Conservation (phyloP, 2,113 vertebrate genomes). For the Tetraodon nigroviridis region DNA sequence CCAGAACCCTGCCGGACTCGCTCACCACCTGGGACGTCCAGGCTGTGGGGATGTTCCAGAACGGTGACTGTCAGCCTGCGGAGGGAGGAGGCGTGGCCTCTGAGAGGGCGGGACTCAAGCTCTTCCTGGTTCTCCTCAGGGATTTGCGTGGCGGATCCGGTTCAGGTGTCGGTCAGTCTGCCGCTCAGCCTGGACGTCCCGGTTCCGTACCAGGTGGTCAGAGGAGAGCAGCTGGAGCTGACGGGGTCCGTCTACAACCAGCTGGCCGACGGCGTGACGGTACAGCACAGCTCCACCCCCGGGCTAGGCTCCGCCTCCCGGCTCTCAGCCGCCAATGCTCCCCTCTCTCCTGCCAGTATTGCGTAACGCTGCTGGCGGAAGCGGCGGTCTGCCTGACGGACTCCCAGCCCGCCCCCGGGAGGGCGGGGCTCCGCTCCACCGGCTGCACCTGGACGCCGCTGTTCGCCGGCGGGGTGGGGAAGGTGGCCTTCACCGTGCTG, state of each 20-base stretch:
- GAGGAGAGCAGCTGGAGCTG: conserved; percentile 88
- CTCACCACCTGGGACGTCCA: conserved; percentile 90
- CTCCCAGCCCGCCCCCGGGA: conserved; percentile 27
- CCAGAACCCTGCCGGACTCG: conserved; percentile 81
- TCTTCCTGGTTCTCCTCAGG: conserved; percentile 64
- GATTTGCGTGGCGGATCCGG: conserved; percentile 80
- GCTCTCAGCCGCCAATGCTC: not conserved
- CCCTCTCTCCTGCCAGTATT: conserved; percentile 71
- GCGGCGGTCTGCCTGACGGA: conserved; percentile 78
- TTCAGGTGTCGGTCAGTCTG: conserved; percentile 75
- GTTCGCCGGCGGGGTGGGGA: conserved; percentile 38
- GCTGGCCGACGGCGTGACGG: conserved; percentile 2
- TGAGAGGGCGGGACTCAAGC: not conserved
- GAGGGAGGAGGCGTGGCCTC: not conserved
- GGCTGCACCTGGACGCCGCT: conserved; percentile 41
- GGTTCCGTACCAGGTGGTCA: conserved; percentile 87
- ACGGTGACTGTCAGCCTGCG: conserved; percentile 66
- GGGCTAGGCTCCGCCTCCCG: not conserved
- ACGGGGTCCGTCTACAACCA: conserved; percentile 87
- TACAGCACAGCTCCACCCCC: conserved; percentile 10
- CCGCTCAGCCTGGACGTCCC: conserved; percentile 79
- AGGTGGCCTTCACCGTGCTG: conserved; percentile 77
- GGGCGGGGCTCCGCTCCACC: conserved; percentile 10
- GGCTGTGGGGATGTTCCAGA: conserved; percentile 82
- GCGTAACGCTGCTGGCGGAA: conserved; percentile 72